Base-by-base conservation (phyloP, 1,140 invertebrate genomes). In the Hypothenemus hampei region DNA sequence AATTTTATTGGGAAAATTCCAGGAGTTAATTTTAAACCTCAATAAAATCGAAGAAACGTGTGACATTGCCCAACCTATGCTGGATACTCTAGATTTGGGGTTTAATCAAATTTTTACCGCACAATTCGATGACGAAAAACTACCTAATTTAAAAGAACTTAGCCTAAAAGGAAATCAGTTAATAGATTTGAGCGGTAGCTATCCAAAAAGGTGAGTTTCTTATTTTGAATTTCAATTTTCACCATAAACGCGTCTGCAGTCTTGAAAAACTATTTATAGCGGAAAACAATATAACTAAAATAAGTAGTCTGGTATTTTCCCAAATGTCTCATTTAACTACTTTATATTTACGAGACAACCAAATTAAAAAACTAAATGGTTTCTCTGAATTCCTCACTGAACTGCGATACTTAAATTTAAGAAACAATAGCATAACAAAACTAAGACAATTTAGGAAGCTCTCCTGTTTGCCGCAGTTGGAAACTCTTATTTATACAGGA, bases 371-470 rank as follows among this genome's bases (percentile, higher is more conserved):
- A 33, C 58, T 80, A 4, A 65, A 73, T 46, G 75, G 76, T 15
- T 78, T 79, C 58, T 63, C 68, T 21, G 55, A 60, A 5, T 52
- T 50, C 1, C 41, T 75, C 18, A 65, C 55, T 26, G 75, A 75
- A 49, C 59, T 80, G 3, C 69, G 69, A 22, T 80, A 80, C 56
- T 31, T 80, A 3, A 80, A 80, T 68, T 52, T 79, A 50, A 58
- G 78, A 19, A 73, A 73, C 22, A 78, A 77, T 45, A 74, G 71
- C 59, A 73, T 80, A 4, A 60, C 59, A 5, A 73, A 75, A 15
- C 60, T 77, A 35, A 72, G 66, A 51, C 73, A 79, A 66, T 67
- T 78, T 2, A 74, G 74, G 54, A 78, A 78, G 56, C 61, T 80
- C 36, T 60, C 65, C 58, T 69, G 73, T 36, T 60, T 78, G 11